Percentiles rank a stretch among this genome's conserved stretches.
Conservation (phyloP, 2,888 invertebrate species). For the Conistra vaccinii region DNA sequence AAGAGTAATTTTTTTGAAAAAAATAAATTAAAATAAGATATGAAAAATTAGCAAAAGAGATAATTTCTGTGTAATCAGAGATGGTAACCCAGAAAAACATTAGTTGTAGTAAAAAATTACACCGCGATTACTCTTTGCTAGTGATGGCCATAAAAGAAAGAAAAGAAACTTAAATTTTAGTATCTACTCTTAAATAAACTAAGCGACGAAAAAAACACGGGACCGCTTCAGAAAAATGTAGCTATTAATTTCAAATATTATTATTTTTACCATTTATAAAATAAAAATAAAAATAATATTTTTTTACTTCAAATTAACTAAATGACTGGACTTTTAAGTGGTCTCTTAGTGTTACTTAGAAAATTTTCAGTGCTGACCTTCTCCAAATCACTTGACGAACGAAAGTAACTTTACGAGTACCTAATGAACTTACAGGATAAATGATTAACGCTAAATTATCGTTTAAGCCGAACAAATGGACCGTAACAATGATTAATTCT, state of each 20-base stretch:
- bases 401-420: constrained; percentile 26
- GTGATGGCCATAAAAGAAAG: neutral
- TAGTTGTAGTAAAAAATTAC: no score
- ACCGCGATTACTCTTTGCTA: neutral
- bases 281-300: no score
- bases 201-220: neutral
- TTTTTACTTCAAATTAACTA: constrained; percentile 39
- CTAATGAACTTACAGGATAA: constrained; percentile 44
- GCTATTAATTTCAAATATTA: constrained; percentile 12
- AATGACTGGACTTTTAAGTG: constrained; percentile 26
- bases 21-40: no score
- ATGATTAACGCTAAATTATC: constrained; percentile 52
- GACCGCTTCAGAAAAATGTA: neutral
- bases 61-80: neutral
- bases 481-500: constrained; percentile 44
- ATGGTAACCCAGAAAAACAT: no score
- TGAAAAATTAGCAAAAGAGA: neutral
- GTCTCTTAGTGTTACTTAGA: constrained; percentile 30
- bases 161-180: neutral
- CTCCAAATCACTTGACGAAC: constrained; percentile 35
- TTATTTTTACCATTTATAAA: no score
- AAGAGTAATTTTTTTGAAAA: neutral
- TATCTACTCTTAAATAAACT: neutral
- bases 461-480: constrained; percentile 38
- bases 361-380: constrained; percentile 32